These are phyloP conservation scores for Sandelia bainsii DNA, from an alignment of 2,797 vertebrate species.

Conservation along the genomic window DNA sequence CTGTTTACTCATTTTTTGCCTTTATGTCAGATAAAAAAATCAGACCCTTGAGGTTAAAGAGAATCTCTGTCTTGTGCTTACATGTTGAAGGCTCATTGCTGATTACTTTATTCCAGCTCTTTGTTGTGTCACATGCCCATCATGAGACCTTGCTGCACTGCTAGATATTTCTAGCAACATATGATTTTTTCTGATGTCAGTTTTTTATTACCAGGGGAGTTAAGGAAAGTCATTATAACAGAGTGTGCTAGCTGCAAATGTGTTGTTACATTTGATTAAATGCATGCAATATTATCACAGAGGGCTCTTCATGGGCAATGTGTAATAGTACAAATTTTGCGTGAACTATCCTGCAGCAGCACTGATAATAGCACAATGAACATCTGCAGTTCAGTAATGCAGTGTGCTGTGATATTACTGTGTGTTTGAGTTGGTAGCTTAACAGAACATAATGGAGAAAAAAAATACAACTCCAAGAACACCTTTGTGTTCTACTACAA, in stretches of 20 bases:
- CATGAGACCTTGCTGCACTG: background rate
- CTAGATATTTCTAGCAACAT: slow-evolving; percentile 10
- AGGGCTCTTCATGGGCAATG: background rate
- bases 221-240: background rate
- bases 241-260: background rate
- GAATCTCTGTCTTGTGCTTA: slow-evolving; percentile 16
- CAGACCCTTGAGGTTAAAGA: background rate
- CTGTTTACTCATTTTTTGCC: background rate
- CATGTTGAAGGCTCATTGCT: slow-evolving; percentile 4
- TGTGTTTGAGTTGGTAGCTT: slow-evolving; percentile 15
- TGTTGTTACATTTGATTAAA: background rate
- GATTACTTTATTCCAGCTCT: background rate
- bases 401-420: slow-evolving; percentile 1
- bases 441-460: slow-evolving; percentile 22
- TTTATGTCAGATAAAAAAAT: background rate
- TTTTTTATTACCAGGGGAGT: background rate
- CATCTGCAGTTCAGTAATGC: slow-evolving; percentile 7
- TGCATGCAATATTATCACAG: background rate
- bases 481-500: slow-evolving; percentile 5
- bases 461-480: background rate
- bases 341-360: background rate
- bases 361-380: slow-evolving; percentile 4
- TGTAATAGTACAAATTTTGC: background rate
- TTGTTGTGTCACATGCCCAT: slow-evolving; percentile 1
- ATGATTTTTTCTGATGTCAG: slow-evolving; percentile 3